Conservation (phyloP, 2,797 vertebrate species). For the Parauchenoglanis punctatus region DNA sequence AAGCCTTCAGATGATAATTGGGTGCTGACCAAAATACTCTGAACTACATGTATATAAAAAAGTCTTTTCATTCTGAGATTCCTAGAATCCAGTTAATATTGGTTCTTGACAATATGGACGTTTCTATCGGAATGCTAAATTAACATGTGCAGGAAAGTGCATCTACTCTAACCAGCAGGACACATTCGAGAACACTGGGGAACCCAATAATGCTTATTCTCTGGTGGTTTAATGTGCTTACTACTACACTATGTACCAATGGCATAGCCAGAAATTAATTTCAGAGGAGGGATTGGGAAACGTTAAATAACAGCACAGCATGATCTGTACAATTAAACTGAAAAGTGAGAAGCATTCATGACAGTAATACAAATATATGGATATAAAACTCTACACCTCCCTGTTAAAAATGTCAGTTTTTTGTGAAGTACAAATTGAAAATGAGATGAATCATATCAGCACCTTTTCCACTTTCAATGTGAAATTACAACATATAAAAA, state of each 20-base stretch:
- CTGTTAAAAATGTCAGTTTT: no score
- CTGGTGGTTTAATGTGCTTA: background rate
- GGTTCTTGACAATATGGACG: background rate
- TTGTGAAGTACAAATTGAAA: no score
- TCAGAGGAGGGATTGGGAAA: background rate
- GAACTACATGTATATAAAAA: conserved; percentile 1
- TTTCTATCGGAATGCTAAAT: background rate
- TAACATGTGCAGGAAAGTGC: background rate
- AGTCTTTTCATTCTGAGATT: background rate
- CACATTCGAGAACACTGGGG: background rate
- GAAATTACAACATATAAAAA: no score
- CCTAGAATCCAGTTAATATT: conserved; percentile 14
- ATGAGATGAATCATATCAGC: no score
- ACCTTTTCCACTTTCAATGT: no score
- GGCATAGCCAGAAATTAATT: background rate
- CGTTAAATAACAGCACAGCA: background rate
- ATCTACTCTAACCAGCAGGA: background rate
- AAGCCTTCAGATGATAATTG: conserved; percentile 41
- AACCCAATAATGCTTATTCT: background rate
- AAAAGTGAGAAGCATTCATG: background rate
- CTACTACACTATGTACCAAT: background rate
- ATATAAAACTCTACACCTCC: no score
- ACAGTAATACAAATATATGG: background rate
- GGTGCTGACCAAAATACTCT: conserved; percentile 39
- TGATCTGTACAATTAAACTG: background rate